Conservation (phyloP, 2,888 invertebrate species). For the Carcina quercana region DNA sequence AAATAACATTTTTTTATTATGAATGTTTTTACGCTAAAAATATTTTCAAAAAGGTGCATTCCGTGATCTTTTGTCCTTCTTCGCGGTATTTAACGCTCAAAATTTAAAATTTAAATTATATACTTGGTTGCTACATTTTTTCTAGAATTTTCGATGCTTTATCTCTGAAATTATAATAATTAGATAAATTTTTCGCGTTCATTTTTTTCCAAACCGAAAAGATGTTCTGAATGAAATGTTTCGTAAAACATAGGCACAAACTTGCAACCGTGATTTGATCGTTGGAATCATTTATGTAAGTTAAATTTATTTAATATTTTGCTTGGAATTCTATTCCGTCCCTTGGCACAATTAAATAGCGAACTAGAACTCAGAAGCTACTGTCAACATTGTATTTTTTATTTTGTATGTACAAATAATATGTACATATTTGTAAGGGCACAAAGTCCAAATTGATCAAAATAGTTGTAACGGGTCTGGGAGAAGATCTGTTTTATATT, state of each 20-base stretch:
- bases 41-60: too few species aligned
- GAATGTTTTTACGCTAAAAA: constrained; percentile 3
- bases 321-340: constrained; percentile 14
- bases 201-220: constrained; percentile 1
- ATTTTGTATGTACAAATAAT: constrained; percentile 27
- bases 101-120: too few species aligned
- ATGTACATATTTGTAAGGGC: constrained; percentile 26
- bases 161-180: too few species aligned
- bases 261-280: too few species aligned
- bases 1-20: constrained; percentile 23
- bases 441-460: constrained; percentile 28
- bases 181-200: constrained; percentile 6
- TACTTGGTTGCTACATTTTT: too few species aligned
- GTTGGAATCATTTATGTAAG: too few species aligned
- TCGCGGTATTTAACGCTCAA: too few species aligned
- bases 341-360: constrained; percentile 43
- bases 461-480: constrained; percentile 17
- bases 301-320: too few species aligned
- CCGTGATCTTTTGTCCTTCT: too few species aligned
- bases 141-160: too few species aligned
- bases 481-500: constrained; percentile 15
- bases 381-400: constrained; percentile 34
- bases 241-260: too few species aligned
- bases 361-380: constrained; percentile 45
- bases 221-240: too few species aligned